These are phyloP conservation scores for Tamias sibiricus DNA, from an alignment of 2,113 vertebrate species.

Conservation along the genomic window DNA sequence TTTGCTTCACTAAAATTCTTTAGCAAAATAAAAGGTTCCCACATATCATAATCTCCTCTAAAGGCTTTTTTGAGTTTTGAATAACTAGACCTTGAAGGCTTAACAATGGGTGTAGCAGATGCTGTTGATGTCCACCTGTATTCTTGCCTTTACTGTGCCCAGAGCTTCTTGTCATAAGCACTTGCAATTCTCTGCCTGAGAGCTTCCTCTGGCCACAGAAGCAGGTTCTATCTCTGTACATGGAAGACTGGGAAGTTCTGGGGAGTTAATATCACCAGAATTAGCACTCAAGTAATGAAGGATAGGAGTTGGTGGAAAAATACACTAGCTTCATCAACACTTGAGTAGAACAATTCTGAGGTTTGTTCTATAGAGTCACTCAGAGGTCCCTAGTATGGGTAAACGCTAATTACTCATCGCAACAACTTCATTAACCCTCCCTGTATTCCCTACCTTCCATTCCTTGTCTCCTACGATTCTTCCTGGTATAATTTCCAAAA, in stretches of 20 bases:
- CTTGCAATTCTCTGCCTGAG: not conserved
- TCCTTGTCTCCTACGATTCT: not conserved
- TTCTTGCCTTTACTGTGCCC: not conserved
- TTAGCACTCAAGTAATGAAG: constrained; percentile 12
- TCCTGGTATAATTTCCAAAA: constrained; percentile 21
- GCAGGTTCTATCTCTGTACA: not conserved
- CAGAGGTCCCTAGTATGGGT: not conserved
- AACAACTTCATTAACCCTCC: not conserved
- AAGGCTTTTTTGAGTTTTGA: constrained; percentile 28
- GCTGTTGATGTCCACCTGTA: not conserved
- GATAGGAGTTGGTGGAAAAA: constrained; percentile 24
- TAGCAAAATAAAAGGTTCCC: constrained; percentile 33
- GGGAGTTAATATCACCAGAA: not conserved
- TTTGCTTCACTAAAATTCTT: not conserved
- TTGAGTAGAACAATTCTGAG: constrained; percentile 32
- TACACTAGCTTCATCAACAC: not conserved
- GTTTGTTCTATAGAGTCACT: not conserved
- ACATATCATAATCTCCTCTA: not conserved
- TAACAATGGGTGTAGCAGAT: not conserved
- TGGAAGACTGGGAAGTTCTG: not conserved
- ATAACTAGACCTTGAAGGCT: constrained; percentile 51
- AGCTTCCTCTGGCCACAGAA: not conserved
- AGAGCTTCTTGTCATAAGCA: not conserved
- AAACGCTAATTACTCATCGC: not conserved
- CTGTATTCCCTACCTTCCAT: not conserved